These are phyloP conservation scores for Pipra filicauda DNA, from an alignment of 2,113 vertebrate species.

Conservation along the genomic window DNA sequence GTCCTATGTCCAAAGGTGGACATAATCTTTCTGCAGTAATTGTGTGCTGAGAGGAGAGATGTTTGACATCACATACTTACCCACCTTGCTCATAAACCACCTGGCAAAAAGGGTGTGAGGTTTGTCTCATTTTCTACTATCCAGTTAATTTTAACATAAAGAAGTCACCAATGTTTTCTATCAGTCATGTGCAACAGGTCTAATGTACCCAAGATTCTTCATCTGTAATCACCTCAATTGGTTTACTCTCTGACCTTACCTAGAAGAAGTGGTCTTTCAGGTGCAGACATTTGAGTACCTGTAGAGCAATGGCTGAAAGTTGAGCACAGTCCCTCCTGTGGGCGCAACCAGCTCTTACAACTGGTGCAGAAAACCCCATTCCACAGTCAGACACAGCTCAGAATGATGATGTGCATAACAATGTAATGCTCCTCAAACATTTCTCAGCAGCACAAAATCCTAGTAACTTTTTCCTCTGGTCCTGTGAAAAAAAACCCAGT, in stretches of 20 bases:
- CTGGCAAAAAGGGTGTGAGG: not conserved
- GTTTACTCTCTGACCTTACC: not conserved
- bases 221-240: not conserved
- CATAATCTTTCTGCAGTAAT: not conserved
- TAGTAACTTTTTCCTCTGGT: not conserved
- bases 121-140: not conserved
- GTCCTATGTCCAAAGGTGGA: not conserved
- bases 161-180: not conserved
- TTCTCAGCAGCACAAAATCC: not conserved
- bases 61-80: not conserved
- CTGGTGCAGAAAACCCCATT: rapidly evolving
- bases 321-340: not conserved
- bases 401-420: not conserved
- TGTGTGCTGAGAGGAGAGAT: not conserved
- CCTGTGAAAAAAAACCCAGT: not conserved
- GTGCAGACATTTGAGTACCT: not conserved
- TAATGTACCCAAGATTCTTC: not conserved
- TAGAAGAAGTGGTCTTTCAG: not conserved
- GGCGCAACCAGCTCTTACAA: not conserved
- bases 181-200: not conserved
- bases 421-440: not conserved
- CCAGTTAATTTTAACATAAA: not conserved
- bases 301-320: not conserved
- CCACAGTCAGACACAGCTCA: not conserved
- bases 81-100: not conserved